Base-by-base conservation (phyloP, 1,140 invertebrate species). In the Drosophila arawakana region DNA sequence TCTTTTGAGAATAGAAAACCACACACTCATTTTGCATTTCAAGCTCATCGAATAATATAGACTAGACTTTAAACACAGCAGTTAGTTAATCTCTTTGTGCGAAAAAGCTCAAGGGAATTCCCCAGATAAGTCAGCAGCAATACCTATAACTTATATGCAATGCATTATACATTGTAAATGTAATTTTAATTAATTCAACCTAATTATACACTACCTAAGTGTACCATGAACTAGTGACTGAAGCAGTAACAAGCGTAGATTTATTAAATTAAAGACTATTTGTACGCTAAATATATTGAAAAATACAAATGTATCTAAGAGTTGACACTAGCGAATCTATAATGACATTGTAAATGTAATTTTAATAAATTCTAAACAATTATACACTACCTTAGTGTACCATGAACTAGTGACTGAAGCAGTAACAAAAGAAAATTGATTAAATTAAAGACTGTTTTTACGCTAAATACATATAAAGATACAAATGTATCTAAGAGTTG, bases 31-130 rank as follows among this genome's bases (percentile, higher is more conserved):
- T 8, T 41, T 11, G 3, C 9, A 11, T 41, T 46, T 2, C 25
- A 30, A 50, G 49, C 49, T 34, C 4, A 30, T 50, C 7, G 11
- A 50, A 7, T 21, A n/a, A 2, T 6, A 35, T 35, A 52, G 34
- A 35, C n/a, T 37, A 54, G 30, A 37, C 25, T 52, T 52, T 34
- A 34, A 13, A 34, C 21, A 8, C 11, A 13, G 49, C 25, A 7
- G 34, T 52, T 34, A 15, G 8, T 54, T 15, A 54, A 54, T 54
- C 34, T 13, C 30, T 54, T 47, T 47, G 44, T 47, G 21, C 35
- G n/a, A 11, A n/a, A 30, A 11, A 34, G 5, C 10, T 30, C 11
- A 9, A 54, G 30, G 50, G 34, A 54, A 37, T 18, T 30, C 50
- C 50, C 50, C 50, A 43, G 11, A 52, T 30, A 30, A 13, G 11